Base-by-base conservation (phyloP, 2,113 vertebrate genomes). In the Phaethon lepturus region DNA sequence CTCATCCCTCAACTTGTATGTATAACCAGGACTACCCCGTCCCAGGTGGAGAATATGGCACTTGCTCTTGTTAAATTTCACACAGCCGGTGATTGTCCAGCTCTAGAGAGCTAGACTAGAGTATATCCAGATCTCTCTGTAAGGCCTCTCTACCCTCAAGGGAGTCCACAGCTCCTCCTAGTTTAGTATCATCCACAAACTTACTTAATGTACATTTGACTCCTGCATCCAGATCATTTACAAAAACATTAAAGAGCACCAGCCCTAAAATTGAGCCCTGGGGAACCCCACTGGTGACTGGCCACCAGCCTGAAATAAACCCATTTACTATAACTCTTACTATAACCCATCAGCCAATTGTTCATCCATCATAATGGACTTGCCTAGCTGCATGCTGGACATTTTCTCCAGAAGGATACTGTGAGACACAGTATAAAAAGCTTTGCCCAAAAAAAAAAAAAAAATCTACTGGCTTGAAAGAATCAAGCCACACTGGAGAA, bases 61-160 rank as follows among this genome's bases (percentile, higher is more conserved):
- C 33, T 38, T 55, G 33, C 12, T 29, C 14, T 26, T 66, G 31
- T 28, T 38, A 33, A 33, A 52, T 45, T 59, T 11, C 44, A 28
- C 13, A 25, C 0, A 0, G 11, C 2, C 67, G 31, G 8, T 14
- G 19, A 42, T 5, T 80, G n/a, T 19, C 16, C 63, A 63, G n/a
- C 29, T 63, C 26, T 56, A 38, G 38, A 38, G 38, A 38, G 38
- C 38, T 38, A 38, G 38, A 38, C 38, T 38, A 38, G 38, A 38
- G n/a, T 62, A 49, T 63, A n/a, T 8, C 15, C 25, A 35, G 18
- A 33, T 66, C 10, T 28, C 22, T 18, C 18, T 59, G 17, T 44
- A 66, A 45, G 10, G 13, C 22, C 26, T 47, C 23, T 72, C 44
- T 38, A 33, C 6, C 13, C 25, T 77, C 1, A 1, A 59, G 52